phyloP scores from a whole-genome alignment of 2,888 invertebrate genomes.

The Dichetophora obliterata region DNA sequence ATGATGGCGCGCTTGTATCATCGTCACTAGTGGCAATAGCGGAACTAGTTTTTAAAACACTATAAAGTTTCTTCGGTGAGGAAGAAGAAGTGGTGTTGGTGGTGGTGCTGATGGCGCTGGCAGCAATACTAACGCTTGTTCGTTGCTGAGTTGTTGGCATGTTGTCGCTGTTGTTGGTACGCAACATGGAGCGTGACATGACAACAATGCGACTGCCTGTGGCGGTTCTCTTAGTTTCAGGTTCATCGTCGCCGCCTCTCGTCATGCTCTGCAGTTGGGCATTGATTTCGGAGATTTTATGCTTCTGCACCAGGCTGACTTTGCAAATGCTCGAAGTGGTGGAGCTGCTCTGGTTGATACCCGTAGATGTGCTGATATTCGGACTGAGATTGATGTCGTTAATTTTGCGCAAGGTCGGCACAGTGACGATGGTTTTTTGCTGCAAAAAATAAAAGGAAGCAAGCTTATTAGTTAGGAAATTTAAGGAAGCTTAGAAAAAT shows the following conservation, averaged over 20 bases:
- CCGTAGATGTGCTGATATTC: background rate
- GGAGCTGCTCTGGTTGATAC: slow-evolving; percentile 3
- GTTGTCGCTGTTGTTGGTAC: slow-evolving; percentile 31
- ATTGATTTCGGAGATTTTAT: slow-evolving; percentile 62
- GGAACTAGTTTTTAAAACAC: slow-evolving; percentile 49
- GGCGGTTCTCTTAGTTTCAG: slow-evolving; percentile 55
- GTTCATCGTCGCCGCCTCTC: slow-evolving; percentile 37
- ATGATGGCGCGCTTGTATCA: background rate
- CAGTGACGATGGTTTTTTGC: slow-evolving; percentile 54
- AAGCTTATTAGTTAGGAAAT: background rate
- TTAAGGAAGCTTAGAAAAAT: background rate
- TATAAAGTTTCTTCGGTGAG: slow-evolving; percentile 51
- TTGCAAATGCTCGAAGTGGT: background rate
- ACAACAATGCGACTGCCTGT: slow-evolving; percentile 57
- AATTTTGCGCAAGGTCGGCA: slow-evolving; percentile 55
- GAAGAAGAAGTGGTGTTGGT: background rate
- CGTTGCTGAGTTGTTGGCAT: slow-evolving; percentile 42
- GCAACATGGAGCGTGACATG: slow-evolving; percentile 54
- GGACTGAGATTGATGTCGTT: slow-evolving; percentile 48
- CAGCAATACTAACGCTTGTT: slow-evolving; percentile 32
- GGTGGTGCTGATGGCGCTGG: slow-evolving; percentile 10
- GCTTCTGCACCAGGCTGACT: slow-evolving; percentile 51
- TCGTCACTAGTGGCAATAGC: background rate
- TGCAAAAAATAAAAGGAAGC: background rate
- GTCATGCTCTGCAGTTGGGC: slow-evolving; percentile 58